A percentile compares a stretch with the other conserved stretches of the same genome.
phyloP scores from a whole-genome alignment of 2,113 vertebrate species.

The Ptilorrhoa leucosticta region DNA sequence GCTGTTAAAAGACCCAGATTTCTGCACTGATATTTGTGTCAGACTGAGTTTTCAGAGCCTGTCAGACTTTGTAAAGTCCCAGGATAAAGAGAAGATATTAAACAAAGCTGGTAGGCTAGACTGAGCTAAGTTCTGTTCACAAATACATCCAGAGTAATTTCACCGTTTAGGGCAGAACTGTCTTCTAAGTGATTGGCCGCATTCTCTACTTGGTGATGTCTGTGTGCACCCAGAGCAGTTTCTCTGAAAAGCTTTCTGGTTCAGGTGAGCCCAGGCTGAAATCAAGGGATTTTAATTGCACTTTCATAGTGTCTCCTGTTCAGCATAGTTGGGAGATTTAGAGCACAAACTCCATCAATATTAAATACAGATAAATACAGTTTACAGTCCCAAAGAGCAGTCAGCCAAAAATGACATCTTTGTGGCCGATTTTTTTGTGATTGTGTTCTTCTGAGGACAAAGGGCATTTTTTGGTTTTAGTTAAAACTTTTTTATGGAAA shows the following conservation, averaged over 20 bases:
- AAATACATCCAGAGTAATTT: background rate
- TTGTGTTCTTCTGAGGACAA: background rate
- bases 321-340: background rate
- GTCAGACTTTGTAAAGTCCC: background rate
- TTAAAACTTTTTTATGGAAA: background rate
- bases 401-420: background rate
- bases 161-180: rapidly evolving
- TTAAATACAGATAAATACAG: background rate
- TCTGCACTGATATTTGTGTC: background rate
- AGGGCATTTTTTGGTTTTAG: background rate
- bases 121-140: background rate
- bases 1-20: background rate
- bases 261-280: background rate
- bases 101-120: background rate
- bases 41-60: background rate
- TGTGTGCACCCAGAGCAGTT: background rate
- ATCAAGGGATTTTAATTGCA: background rate
- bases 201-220: background rate
- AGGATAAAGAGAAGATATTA: background rate
- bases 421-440: background rate
- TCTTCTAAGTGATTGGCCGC: background rate
- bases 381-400: background rate
- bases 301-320: background rate
- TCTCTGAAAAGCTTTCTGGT: background rate
- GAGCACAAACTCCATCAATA: background rate